These are phyloP conservation scores for Lasioglossum morio DNA, from an alignment of 2,888 invertebrate species.

Conservation along the genomic window DNA sequence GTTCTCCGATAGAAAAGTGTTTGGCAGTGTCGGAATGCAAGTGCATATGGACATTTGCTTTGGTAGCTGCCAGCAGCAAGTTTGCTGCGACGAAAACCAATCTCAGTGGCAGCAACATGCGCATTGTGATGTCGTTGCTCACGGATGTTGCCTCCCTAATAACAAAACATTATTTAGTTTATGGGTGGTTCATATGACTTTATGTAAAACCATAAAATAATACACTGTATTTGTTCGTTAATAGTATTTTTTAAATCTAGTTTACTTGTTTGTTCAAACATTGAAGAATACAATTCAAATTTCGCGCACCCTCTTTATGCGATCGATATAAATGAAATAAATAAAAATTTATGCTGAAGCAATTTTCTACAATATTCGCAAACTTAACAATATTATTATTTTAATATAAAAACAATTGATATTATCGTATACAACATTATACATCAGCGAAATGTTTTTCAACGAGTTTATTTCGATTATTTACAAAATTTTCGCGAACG, in stretches of 20 bases:
- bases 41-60: conserved; percentile 74
- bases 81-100: conserved; percentile 83
- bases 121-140: conserved; percentile 82
- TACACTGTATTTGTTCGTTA: background rate
- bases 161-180: conserved; percentile 17
- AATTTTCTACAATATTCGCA: background rate
- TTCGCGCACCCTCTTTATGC: background rate
- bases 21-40: conserved; percentile 68
- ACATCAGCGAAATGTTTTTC: background rate
- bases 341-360: background rate
- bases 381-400: background rate
- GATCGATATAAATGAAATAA: background rate
- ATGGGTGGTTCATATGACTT: background rate
- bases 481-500: background rate
- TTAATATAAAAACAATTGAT: background rate
- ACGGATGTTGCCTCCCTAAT: conserved; percentile 80
- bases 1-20: conserved; percentile 71
- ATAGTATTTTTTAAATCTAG: background rate
- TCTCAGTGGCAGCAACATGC: conserved; percentile 83
- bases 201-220: background rate
- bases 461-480: background rate
- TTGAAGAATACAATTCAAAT: background rate
- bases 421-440: background rate
- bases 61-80: conserved; percentile 84
- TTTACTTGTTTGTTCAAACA: background rate